Evolutionary conservation across 2,797 vertebrate species (phyloP).

Genomic region (Pantherophis alleghaniensis): DNA sequence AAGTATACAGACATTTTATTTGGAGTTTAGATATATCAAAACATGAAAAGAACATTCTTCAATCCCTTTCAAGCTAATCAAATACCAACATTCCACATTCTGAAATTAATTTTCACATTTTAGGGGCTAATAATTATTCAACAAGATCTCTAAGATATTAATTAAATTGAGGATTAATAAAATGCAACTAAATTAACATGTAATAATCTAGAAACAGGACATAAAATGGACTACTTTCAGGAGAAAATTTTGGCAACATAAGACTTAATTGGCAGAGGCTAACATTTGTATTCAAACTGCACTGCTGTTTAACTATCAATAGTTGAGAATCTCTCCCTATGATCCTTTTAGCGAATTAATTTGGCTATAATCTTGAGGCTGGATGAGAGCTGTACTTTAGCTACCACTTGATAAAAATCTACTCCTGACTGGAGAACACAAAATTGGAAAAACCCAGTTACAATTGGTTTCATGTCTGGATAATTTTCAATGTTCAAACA

Average conservation of each 20-base stretch:
- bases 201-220: constrained; percentile 4
- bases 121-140: constrained; percentile 13
- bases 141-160: not conserved
- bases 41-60: fast-evolving
- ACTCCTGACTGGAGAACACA: not conserved
- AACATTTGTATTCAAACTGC: not conserved
- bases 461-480: not conserved
- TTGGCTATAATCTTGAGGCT: not conserved
- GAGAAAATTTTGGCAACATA: not conserved
- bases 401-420: not conserved
- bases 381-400: not conserved
- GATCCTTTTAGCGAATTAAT: constrained; percentile 14
- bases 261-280: not conserved
- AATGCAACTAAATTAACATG: not conserved
- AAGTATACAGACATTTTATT: not conserved
- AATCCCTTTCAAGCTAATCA: not conserved
- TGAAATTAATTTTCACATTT: not conserved
- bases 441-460: not conserved
- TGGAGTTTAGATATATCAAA: not conserved
- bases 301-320: not conserved
- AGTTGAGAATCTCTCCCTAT: not conserved
- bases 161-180: constrained; percentile 21
- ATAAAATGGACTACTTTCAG: not conserved
- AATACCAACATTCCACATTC: not conserved
- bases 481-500: not conserved